Conservation (phyloP, 1,140 invertebrate genomes). For the Venustaconcha ellipsiformis region DNA sequence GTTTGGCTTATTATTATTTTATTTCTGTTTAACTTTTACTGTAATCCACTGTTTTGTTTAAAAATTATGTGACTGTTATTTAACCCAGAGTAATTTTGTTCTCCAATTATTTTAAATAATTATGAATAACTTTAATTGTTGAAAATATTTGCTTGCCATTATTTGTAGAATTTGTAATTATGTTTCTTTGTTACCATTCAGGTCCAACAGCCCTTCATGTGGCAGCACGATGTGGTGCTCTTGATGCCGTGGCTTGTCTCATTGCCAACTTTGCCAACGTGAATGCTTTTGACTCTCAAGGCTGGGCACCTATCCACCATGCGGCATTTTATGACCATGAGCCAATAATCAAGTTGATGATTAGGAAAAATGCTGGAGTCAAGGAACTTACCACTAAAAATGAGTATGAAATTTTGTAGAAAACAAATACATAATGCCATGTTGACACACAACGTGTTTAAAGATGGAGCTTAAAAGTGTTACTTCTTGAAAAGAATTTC, state of each 20-base stretch:
- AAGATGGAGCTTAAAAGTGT: too few species aligned
- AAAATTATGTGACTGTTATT: too few species aligned
- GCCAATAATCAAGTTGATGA: conserved; percentile 58
- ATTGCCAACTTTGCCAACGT: conserved; percentile 65
- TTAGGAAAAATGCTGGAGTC: conserved; percentile 59
- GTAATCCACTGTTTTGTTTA: too few species aligned
- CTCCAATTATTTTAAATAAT: too few species aligned
- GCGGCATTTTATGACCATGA: conserved; percentile 68
- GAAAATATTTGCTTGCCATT: too few species aligned
- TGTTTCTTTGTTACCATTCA: conserved; percentile 24
- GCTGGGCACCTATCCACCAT: conserved; percentile 69
- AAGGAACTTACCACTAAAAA: conserved; percentile 65
- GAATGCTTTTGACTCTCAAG: conserved; percentile 61
- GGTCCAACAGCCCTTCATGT: conserved; percentile 68
- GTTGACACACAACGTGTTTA: too few species aligned
- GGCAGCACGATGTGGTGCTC: conserved; percentile 63
- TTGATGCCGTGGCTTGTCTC: conserved; percentile 64
- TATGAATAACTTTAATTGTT: too few species aligned
- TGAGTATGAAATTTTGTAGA: conserved; percentile 50
- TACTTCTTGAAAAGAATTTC: too few species aligned
- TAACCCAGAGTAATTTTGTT: too few species aligned
- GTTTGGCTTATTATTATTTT: too few species aligned
- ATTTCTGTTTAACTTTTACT: too few species aligned
- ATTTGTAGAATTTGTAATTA: background rate
- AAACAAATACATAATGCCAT: too few species aligned